These are phyloP conservation scores for Plectrocnemia conspersa DNA, from an alignment of 1,140 invertebrate species.

Conservation along the genomic window DNA sequence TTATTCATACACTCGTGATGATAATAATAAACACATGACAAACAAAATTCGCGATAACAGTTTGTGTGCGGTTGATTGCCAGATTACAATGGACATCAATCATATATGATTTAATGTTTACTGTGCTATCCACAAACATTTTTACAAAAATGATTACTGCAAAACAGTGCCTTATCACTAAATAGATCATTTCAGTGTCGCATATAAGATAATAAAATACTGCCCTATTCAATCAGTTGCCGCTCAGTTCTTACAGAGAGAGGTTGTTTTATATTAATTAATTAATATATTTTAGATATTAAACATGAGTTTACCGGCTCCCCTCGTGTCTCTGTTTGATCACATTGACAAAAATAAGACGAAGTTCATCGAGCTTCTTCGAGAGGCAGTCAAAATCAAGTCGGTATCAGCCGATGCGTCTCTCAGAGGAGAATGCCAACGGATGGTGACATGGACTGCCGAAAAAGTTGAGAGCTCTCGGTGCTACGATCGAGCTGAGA, in stretches of 20 bases:
- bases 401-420: conserved; percentile 93
- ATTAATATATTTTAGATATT: background rate
- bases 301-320: conserved; percentile 24
- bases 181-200: too few relatives aligned
- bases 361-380: conserved; percentile 74
- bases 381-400: conserved; percentile 87
- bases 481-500: conserved; percentile 68
- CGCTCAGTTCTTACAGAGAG: background rate
- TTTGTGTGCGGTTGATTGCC: too few relatives aligned
- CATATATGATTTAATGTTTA: too few relatives aligned
- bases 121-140: too few relatives aligned
- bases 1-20: too few relatives aligned
- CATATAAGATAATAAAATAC: too few relatives aligned
- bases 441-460: conserved; percentile 72
- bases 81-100: too few relatives aligned
- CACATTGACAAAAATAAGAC: conserved; percentile 73
- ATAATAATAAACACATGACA: too few relatives aligned
- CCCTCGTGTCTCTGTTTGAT: conserved; percentile 51
- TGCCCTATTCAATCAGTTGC: too few relatives aligned
- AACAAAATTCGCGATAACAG: too few relatives aligned
- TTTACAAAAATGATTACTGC: too few relatives aligned
- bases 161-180: too few relatives aligned
- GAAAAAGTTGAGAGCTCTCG: conserved; percentile 69
- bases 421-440: conserved; percentile 63
- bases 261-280: background rate